Conservation (phyloP, 2,797 vertebrate species). For the Sebastes oblongus region DNA sequence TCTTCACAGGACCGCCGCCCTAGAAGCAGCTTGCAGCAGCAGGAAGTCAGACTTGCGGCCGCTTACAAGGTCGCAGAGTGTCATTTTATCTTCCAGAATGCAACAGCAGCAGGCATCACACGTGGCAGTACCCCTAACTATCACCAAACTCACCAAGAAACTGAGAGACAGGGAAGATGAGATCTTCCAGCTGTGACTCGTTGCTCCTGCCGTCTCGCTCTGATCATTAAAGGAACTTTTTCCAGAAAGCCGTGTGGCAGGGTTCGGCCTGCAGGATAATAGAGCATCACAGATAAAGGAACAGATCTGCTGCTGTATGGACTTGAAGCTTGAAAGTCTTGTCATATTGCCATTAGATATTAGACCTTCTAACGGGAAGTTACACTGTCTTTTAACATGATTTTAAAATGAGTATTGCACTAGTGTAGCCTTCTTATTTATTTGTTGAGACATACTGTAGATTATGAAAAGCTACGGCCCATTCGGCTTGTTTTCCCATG, state of each 20-base stretch:
- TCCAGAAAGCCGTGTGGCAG: not conserved
- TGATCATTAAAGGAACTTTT: conserved; percentile 13
- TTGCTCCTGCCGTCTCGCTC: not conserved
- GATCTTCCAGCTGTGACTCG: conserved; percentile 90
- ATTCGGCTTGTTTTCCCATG: not conserved
- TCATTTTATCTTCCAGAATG: conserved; percentile 32
- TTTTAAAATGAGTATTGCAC: conserved; percentile 1
- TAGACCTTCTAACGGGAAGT: not conserved
- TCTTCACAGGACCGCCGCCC: conserved; percentile 65
- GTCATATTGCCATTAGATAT: not conserved
- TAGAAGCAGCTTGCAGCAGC: conserved; percentile 60
- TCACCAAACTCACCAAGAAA: conserved; percentile 80
- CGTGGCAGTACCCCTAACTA: conserved; percentile 82
- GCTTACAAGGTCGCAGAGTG: conserved; percentile 56
- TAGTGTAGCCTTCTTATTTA: conserved; percentile 27
- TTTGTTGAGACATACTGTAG: conserved; percentile 2
- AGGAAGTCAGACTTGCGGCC: conserved; percentile 28
- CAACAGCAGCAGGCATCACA: conserved; percentile 77
- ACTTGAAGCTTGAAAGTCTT: not conserved
- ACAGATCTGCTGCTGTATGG: not conserved
- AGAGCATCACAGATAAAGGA: not conserved
- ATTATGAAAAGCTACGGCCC: not conserved
- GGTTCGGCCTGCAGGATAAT: not conserved
- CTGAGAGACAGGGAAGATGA: conserved; percentile 89
- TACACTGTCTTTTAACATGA: not conserved